Percentiles rank a stretch among this genome's conserved stretches.
Evolutionary conservation across 2,888 invertebrate species (phyloP).

Genomic region (Agriopis leucophaearia): DNA sequence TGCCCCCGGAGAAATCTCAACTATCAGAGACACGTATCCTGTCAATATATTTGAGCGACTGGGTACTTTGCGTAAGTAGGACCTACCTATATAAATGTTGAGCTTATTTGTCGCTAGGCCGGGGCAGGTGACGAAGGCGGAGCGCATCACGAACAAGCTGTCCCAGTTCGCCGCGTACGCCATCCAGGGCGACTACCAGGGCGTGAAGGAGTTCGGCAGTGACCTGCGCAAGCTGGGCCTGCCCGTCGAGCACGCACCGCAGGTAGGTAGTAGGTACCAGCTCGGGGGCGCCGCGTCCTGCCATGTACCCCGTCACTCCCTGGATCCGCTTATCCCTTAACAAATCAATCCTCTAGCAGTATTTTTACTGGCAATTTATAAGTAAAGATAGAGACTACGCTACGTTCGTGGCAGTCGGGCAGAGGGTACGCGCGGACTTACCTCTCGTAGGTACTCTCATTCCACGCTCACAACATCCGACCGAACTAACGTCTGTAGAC

Average conservation of each 20-base stretch:
- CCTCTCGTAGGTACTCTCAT: too few species aligned
- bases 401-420: too few species aligned
- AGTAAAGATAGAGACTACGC: too few species aligned
- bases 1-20: too few species aligned
- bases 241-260: constrained; percentile 99
- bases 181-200: constrained; percentile 97
- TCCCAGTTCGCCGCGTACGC: constrained; percentile 98
- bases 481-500: too few species aligned
- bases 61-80: neutral
- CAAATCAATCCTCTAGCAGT: too few species aligned
- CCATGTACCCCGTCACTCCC: neutral
- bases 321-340: neutral
- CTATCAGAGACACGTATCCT: too few species aligned
- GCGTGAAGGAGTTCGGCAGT: constrained; percentile 97
- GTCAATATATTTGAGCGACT: too few species aligned
- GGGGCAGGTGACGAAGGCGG: constrained; percentile 97
- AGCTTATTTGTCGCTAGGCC: constrained; percentile 84
- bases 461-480: too few species aligned
- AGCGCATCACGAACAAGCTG: constrained; percentile 95
- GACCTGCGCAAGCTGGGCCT: constrained; percentile 96
- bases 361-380: too few species aligned
- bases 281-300: neutral
- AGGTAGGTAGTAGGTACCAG: constrained; percentile 81
- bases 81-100: neutral
- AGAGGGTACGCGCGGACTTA: too few species aligned